Conservation (phyloP, 2,888 invertebrate species). For the Copidosoma aretas region DNA sequence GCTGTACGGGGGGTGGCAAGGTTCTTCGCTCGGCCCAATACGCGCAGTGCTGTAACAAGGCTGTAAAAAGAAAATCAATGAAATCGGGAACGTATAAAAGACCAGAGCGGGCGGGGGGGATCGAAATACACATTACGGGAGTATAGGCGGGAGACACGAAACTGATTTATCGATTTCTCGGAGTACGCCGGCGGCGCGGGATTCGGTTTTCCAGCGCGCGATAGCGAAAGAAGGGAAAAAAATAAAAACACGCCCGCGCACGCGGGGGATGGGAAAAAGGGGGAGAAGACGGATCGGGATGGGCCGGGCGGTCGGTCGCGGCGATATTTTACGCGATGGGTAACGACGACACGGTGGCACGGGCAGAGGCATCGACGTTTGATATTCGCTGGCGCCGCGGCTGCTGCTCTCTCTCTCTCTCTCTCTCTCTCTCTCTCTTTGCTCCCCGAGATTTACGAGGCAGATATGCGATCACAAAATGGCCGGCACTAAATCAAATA, state of each 20-base stretch:
- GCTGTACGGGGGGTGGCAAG: too few relatives aligned
- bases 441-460: slow-evolving; percentile 60
- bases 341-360: slow-evolving; percentile 44
- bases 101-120: background rate
- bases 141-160: background rate
- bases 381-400: slow-evolving; percentile 59
- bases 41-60: too few relatives aligned
- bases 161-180: slow-evolving; percentile 9
- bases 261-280: background rate
- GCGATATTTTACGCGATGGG: slow-evolving; percentile 59
- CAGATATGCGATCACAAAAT: slow-evolving; percentile 64
- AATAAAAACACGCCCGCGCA: background rate
- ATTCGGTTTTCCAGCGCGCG: slow-evolving; percentile 20
- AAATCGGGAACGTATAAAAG: background rate
- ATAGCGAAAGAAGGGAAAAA: background rate
- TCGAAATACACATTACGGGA: background rate
- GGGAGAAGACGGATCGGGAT: slow-evolving; percentile 22
- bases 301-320: slow-evolving; percentile 17
- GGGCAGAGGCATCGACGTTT: slow-evolving; percentile 60
- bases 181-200: background rate
- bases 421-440: slow-evolving; percentile 9
- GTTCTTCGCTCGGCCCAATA: too few relatives aligned
- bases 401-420: slow-evolving; percentile 33
- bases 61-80: too few relatives aligned
- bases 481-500: slow-evolving; percentile 63